These are phyloP conservation scores for Rhinolophus sinicus DNA, from an alignment of 2,113 vertebrate genomes.

Conservation along the genomic window DNA sequence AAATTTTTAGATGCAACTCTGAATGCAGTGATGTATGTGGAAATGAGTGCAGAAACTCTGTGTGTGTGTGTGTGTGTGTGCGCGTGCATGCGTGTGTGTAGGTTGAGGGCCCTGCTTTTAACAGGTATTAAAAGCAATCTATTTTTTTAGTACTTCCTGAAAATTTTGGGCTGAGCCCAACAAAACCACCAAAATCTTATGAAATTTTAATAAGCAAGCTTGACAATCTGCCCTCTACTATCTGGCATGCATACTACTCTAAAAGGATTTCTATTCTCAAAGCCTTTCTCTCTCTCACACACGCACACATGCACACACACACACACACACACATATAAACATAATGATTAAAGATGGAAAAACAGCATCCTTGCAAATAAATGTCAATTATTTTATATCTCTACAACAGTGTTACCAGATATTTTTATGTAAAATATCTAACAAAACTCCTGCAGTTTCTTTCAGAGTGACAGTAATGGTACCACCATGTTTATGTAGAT, in stretches of 20 bases:
- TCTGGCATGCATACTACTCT: constrained; percentile 18
- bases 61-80: background rate
- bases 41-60: background rate
- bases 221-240: background rate
- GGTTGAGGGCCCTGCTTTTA: background rate
- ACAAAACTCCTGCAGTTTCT: background rate
- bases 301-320: background rate
- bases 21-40: background rate
- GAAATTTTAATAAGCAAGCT: constrained; percentile 51
- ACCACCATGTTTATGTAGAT: background rate
- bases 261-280: constrained; percentile 32
- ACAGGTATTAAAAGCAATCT: constrained; percentile 38
- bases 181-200: constrained; percentile 14
- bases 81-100: background rate
- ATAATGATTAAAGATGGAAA: too few species aligned
- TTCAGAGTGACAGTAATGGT: background rate
- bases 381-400: background rate
- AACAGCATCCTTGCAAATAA: background rate
- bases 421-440: background rate
- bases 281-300: background rate
- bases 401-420: background rate
- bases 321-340: too few species aligned
- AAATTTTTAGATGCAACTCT: constrained; percentile 11
- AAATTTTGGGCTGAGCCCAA: background rate
- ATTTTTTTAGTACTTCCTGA: constrained; percentile 23